Percentiles rank a stretch among this genome's conserved stretches.
These are phyloP conservation scores for Calliphora vicina DNA, from an alignment of 1,140 invertebrate species.

Conservation along the genomic window DNA sequence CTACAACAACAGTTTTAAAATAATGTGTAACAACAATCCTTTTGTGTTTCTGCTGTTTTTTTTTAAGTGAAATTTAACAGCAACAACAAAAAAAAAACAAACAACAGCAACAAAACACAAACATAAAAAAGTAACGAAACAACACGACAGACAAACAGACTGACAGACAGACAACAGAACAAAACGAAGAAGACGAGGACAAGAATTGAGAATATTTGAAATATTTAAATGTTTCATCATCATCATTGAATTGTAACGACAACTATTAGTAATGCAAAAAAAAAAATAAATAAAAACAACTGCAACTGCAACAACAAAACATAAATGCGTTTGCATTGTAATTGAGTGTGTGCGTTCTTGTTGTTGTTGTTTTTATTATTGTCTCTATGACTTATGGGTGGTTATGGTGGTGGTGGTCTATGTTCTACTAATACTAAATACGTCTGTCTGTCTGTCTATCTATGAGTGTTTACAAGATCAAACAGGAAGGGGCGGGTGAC, in stretches of 20 bases:
- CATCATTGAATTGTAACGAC: slow-evolving; percentile 19
- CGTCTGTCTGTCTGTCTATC: too few species aligned
- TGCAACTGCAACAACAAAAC: background rate
- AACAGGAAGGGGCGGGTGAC: background rate
- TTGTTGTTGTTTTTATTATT: background rate
- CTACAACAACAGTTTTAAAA: background rate
- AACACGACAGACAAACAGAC: too few species aligned
- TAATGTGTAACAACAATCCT: slow-evolving; percentile 9
- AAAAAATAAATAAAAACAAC: background rate
- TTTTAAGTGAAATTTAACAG: background rate
- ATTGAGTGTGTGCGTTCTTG: background rate
- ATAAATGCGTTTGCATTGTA: background rate
- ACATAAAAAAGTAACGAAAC: background rate
- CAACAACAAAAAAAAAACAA: slow-evolving; percentile 14
- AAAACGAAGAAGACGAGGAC: background rate
- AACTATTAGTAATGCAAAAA: slow-evolving; percentile 13
- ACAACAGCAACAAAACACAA: background rate
- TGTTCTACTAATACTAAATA: background rate
- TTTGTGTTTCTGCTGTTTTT: background rate
- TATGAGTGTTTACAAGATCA: slow-evolving; percentile 3
- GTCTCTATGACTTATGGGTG: slow-evolving; percentile 12
- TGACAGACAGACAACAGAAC: background rate
- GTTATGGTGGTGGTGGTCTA: background rate
- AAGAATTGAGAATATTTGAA: slow-evolving; percentile 26
- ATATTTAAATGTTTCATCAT: slow-evolving; percentile 33